Evolutionary conservation across 2,888 invertebrate genomes (phyloP).

Genomic region (Tribolium freemani): DNA sequence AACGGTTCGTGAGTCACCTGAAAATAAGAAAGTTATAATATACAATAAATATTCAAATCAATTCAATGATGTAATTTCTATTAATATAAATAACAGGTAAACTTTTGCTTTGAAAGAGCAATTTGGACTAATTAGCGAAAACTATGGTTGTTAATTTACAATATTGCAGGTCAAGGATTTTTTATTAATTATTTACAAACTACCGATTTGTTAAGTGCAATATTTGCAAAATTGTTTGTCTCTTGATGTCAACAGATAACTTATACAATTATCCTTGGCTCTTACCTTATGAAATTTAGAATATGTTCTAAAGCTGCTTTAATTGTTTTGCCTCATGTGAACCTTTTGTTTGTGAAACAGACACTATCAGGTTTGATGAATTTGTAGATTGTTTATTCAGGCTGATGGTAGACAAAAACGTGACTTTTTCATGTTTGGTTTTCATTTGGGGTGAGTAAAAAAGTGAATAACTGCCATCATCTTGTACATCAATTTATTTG

Average conservation of each 20-base stretch:
- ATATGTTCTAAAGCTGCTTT: too few species aligned
- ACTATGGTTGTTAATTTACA: background rate
- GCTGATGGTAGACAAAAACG: background rate
- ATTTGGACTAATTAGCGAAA: background rate
- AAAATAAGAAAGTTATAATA: background rate
- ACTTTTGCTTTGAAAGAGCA: background rate
- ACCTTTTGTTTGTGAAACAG: background rate
- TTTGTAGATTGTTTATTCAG: slow-evolving; percentile 28
- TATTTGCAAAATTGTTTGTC: background rate
- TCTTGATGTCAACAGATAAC: background rate
- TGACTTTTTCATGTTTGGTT: background rate
- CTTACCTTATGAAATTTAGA: background rate
- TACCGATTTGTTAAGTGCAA: background rate
- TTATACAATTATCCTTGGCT: background rate
- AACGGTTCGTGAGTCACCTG: background rate
- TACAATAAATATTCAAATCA: background rate
- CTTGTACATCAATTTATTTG: too few species aligned
- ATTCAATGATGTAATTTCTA: background rate
- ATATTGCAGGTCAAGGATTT: background rate
- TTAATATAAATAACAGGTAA: background rate
- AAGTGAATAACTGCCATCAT: too few species aligned
- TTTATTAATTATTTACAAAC: background rate
- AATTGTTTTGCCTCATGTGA: too few species aligned
- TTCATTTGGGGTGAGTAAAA: background rate
- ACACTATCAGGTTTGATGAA: background rate